Conservation (phyloP, 2,888 invertebrate genomes). For the Bellardia pandia region DNA sequence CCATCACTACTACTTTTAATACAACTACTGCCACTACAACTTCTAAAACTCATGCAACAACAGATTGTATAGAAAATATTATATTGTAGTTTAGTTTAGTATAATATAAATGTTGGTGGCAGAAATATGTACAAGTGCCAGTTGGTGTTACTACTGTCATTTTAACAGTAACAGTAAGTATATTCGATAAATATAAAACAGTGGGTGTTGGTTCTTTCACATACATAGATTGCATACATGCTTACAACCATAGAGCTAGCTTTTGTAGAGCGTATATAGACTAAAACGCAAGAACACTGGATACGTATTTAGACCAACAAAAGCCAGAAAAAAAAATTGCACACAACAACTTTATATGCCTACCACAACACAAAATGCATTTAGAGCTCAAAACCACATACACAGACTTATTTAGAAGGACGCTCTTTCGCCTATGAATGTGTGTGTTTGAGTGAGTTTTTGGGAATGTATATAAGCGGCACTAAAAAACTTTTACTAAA, state of each 20-base stretch:
- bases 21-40: constrained; percentile 35
- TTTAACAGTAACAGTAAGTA: background rate
- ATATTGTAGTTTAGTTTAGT: constrained; percentile 20
- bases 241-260: constrained; percentile 18
- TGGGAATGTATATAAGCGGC: constrained; percentile 10
- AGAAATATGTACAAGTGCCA: background rate
- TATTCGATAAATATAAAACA: constrained; percentile 25
- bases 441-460: background rate
- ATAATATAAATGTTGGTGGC: constrained; percentile 20
- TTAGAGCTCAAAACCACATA: constrained; percentile 57
- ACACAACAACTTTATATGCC: constrained; percentile 46
- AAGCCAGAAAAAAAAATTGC: constrained; percentile 5
- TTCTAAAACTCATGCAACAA: constrained; percentile 43
- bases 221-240: background rate
- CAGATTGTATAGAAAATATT: constrained; percentile 35
- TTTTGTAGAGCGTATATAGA: constrained; percentile 43
- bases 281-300: constrained; percentile 21
- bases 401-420: constrained; percentile 32
- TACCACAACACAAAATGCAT: constrained; percentile 59
- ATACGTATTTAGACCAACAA: background rate
- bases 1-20: background rate
- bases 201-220: constrained; percentile 29
- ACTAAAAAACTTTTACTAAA: constrained; percentile 34
- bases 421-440: constrained; percentile 1
- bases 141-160: constrained; percentile 23